Evolutionary conservation across 2,888 invertebrate species (phyloP).

Genomic region (Meteorus cinctellus): DNA sequence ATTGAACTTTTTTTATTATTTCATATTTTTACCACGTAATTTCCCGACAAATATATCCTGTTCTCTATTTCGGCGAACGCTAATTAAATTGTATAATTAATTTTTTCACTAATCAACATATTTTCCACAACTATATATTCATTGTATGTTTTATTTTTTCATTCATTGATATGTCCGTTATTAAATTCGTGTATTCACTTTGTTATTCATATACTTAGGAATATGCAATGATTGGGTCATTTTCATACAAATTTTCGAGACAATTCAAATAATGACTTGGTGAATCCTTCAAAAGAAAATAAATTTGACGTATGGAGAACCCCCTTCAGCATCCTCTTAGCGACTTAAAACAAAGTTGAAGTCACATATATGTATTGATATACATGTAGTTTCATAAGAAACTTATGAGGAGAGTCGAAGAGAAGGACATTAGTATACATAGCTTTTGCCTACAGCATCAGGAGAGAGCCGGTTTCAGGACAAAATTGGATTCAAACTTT

Average conservation of each 20-base stretch:
- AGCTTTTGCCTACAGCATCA: conserved; percentile 1
- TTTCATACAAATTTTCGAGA: background rate
- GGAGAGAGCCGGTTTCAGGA: conserved; percentile 23
- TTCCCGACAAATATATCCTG: too few species aligned
- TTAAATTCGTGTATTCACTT: too few species aligned
- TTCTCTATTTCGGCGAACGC: too few species aligned
- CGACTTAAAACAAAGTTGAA: background rate
- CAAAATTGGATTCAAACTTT: conserved; percentile 55
- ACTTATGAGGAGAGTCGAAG: conserved; percentile 14
- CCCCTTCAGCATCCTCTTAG: background rate
- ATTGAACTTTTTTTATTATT: too few species aligned
- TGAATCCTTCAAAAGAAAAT: background rate
- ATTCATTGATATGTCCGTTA: too few species aligned
- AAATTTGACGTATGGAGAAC: background rate
- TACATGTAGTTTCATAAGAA: background rate
- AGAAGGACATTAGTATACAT: conserved; percentile 14
- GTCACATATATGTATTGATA: background rate
- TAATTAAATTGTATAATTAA: too few species aligned
- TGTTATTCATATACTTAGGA: too few species aligned
- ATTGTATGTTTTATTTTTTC: too few species aligned
- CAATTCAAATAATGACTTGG: background rate
- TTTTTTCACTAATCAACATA: too few species aligned
- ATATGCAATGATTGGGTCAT: background rate
- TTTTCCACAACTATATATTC: too few species aligned
- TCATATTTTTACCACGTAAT: too few species aligned